Percentiles rank a stretch among this genome's conserved stretches.
Conservation (phyloP, 2,797 vertebrate genomes). For the Enteromius mattozi region DNA sequence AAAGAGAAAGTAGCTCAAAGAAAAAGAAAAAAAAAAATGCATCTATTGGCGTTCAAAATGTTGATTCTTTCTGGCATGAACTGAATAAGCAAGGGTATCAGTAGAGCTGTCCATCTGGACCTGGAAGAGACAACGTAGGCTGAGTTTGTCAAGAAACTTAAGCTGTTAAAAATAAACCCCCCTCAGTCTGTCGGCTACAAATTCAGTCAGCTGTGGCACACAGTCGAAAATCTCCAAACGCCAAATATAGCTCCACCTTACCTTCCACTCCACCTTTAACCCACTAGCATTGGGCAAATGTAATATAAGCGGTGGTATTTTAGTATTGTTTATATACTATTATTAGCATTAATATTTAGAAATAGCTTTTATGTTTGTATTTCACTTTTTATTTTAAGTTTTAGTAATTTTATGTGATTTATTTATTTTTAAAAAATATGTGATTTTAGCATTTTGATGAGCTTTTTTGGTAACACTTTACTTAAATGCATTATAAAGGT, state of each 20-base stretch:
- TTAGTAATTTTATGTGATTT: not conserved
- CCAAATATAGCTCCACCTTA: slow-evolving; percentile 12
- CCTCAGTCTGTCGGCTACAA: slow-evolving; percentile 30
- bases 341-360: not conserved
- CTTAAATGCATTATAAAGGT: not conserved
- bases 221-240: slow-evolving; percentile 11
- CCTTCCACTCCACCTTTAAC: slow-evolving; percentile 29
- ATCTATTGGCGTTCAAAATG: slow-evolving; percentile 27
- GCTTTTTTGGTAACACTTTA: not conserved
- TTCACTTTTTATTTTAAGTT: not conserved
- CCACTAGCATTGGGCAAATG: not conserved
- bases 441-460: not conserved
- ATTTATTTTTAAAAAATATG: not conserved
- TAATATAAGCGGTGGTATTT: not conserved
- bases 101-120: slow-evolving; percentile 47
- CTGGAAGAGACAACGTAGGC: slow-evolving; percentile 21
- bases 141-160: slow-evolving; percentile 43
- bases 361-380: not conserved
- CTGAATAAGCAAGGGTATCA: slow-evolving; percentile 35
- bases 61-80: slow-evolving; percentile 27
- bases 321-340: not conserved
- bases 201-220: slow-evolving; percentile 34
- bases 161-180: slow-evolving; percentile 28
- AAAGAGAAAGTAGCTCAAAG: slow-evolving; percentile 33
- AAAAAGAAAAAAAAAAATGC: slow-evolving; percentile 33